Evolutionary conservation across 2,113 vertebrate genomes (phyloP).

Genomic region (Gracilinanus agilis): DNA sequence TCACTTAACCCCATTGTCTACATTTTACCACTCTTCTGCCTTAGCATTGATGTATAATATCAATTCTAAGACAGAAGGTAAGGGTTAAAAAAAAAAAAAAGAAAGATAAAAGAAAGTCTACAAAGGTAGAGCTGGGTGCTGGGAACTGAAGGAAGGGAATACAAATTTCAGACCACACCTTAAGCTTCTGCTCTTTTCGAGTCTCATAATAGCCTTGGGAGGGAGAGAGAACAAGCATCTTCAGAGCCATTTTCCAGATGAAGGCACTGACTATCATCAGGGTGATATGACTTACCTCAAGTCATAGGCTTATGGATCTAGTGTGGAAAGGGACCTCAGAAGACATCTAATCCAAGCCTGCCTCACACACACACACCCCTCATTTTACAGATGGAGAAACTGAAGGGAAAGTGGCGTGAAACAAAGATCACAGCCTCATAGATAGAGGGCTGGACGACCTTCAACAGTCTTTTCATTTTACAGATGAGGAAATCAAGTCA

Average conservation of each 20-base stretch:
- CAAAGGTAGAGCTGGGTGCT: background rate
- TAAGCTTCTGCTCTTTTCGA: background rate
- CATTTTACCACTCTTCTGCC: no score
- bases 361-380: no score
- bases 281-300: background rate
- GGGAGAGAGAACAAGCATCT: background rate
- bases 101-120: background rate
- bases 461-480: no score
- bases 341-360: no score
- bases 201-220: background rate
- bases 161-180: background rate
- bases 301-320: background rate
- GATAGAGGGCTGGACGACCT: no score
- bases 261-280: background rate
- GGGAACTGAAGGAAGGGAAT: background rate
- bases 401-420: background rate
- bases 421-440: background rate
- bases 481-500: background rate
- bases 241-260: background rate
- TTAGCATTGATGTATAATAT: no score
- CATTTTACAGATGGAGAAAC: background rate
- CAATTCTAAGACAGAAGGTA: no score
- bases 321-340: background rate
- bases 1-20: no score
- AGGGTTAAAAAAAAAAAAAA: no score